Conservation (phyloP, 1,140 invertebrate species). For the Zaprionus gabonicus region DNA sequence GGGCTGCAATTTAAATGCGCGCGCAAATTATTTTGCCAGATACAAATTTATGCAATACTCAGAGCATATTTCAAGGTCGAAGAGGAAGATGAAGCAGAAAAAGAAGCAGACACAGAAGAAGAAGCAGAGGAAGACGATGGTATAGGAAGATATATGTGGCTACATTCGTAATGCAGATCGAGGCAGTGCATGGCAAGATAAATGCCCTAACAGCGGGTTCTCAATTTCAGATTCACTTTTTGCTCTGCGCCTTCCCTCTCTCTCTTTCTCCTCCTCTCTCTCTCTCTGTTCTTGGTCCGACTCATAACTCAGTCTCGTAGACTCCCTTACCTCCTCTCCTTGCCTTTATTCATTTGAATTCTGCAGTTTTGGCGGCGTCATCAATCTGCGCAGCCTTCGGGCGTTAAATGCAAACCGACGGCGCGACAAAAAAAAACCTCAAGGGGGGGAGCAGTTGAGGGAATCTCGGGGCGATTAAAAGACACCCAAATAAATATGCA, state of each 20-base stretch:
- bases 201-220: conserved; percentile 60
- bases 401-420: conserved; percentile 75
- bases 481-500: conserved; percentile 75
- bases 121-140: not conserved
- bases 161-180: conserved; percentile 15
- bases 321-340: not conserved
- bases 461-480: conserved; percentile 51
- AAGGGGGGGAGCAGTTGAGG: not conserved
- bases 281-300: conserved; percentile 8
- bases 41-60: conserved; percentile 67
- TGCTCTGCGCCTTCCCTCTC: conserved; percentile 23
- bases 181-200: conserved; percentile 33
- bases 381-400: conserved; percentile 74
- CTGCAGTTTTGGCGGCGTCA: conserved; percentile 52
- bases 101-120: not conserved
- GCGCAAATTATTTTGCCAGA: conserved; percentile 59
- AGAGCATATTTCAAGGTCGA: conserved; percentile 76
- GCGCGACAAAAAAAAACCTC: conserved; percentile 16
- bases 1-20: conserved; percentile 66
- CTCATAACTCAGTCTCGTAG: conserved; percentile 61
- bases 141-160: not conserved
- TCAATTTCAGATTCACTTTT: conserved; percentile 79
- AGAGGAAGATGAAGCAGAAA: too few species aligned
- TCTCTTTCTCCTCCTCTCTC: conserved; percentile 9
- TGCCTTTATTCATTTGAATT: conserved; percentile 62